Evolutionary conservation across 2,113 vertebrate genomes (phyloP), one percentile per base, ranked within the genome.

Genomic region (Macquaria ambigua): DNA sequence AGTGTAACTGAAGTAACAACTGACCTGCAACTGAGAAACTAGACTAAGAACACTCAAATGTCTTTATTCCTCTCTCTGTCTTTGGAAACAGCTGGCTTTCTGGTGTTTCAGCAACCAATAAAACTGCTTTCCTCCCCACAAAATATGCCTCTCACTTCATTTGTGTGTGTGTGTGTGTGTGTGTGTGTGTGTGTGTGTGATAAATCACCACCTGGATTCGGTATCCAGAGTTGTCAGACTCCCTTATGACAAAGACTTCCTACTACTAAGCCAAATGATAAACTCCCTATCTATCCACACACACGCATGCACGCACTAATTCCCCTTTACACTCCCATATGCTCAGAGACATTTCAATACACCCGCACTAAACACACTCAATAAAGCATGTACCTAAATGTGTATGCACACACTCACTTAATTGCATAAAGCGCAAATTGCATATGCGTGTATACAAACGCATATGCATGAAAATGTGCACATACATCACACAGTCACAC

Each of bases 71-170:
- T 80, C 61, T 18, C 56, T 74, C 73, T 87, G 69, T 82, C 48
- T 79, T 48, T 75, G 77, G 68, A 82, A 93, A 86, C 91, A 92
- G 92, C 89, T 93, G 88, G 78, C 84, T 87, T 77, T 84, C 90
- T 90, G 76, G 91, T 80, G 86, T 93, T 94, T 94, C 81, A 86
- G 88, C 88, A 90, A 91, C 87, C 85, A 94, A 93, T 95, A 94
- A 94, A 94, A 87, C 81, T 84, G 55, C 77, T 92, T 89, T 92
- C 84, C 89, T 89, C 69, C 75, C 70, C 8, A 81, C 55, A 81
- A 82, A 84, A 83, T 82, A 76, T 72, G 55, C 66, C 62, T 82
- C 79, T 80, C 48, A 70, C 74, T 70, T 76, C 61, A 63, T 77
- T 53, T 77, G 68, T 78, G 69, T 84, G 61, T 63, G 52, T 70